These are phyloP conservation scores for Alosa alosa DNA, from an alignment of 2,113 vertebrate species.

Conservation along the genomic window DNA sequence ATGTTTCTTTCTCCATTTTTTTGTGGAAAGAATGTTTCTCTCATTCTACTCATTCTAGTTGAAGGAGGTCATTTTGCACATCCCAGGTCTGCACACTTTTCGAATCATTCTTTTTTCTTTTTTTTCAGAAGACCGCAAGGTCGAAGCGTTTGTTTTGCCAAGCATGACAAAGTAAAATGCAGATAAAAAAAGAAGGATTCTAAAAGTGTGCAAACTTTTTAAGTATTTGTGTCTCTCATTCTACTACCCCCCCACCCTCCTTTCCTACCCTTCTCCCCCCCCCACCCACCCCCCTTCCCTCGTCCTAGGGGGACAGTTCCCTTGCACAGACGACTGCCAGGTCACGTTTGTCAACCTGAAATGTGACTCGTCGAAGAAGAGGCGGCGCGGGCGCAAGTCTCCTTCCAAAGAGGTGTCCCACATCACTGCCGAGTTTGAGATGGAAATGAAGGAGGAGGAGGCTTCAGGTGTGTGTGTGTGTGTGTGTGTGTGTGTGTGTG, in stretches of 20 bases:
- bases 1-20: background rate
- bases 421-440: constrained; percentile 90
- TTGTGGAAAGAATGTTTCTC: too few relatives aligned
- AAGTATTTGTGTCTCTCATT: too few relatives aligned
- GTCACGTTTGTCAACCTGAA: constrained; percentile 91
- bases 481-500: constrained; percentile 9
- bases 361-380: constrained; percentile 94
- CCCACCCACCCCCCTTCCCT: background rate
- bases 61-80: too few relatives aligned
- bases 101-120: too few relatives aligned
- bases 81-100: too few relatives aligned
- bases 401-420: constrained; percentile 91
- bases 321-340: constrained; percentile 85
- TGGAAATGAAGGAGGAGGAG: constrained; percentile 88
- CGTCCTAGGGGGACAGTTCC: constrained; percentile 71
- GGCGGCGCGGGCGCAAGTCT: constrained; percentile 86
- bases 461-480: constrained; percentile 78
- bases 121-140: too few relatives aligned
- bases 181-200: too few relatives aligned
- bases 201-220: too few relatives aligned
- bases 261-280: background rate
- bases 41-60: too few relatives aligned
- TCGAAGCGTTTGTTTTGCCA: too few relatives aligned
- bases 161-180: too few relatives aligned
- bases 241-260: background rate